A percentile compares a stretch with the other conserved stretches of the same genome.
phyloP scores from a whole-genome alignment of 2,888 invertebrate genomes.

The Ophion costatus region DNA sequence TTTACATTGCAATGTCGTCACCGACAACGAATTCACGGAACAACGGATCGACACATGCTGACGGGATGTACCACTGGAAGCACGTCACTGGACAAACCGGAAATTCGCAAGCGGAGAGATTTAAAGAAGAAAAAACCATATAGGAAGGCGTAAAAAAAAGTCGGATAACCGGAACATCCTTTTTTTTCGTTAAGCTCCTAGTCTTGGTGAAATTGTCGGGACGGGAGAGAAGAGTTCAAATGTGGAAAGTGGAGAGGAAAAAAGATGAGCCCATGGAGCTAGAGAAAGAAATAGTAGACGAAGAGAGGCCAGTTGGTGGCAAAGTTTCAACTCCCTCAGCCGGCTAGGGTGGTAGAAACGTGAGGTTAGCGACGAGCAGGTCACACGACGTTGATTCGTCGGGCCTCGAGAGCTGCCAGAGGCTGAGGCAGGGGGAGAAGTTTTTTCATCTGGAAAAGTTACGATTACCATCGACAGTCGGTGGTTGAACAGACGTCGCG shows the following conservation, averaged over 20 bases:
- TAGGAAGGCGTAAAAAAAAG: slow-evolving; percentile 43
- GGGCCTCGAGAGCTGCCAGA: not conserved
- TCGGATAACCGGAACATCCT: slow-evolving; percentile 13
- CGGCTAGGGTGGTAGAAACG: slow-evolving; percentile 51
- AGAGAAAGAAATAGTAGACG: slow-evolving; percentile 35
- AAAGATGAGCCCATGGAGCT: slow-evolving; percentile 11
- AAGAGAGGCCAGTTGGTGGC: slow-evolving; percentile 53
- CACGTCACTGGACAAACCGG: slow-evolving; percentile 13
- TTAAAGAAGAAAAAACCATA: slow-evolving; percentile 5
- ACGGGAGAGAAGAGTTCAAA: slow-evolving; percentile 22
- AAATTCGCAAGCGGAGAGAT: slow-evolving; percentile 26
- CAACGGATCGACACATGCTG: slow-evolving; percentile 45
- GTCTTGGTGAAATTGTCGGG: slow-evolving; percentile 22
- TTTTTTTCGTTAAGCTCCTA: slow-evolving; percentile 29
- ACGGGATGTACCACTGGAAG: not conserved
- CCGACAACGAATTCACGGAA: not conserved
- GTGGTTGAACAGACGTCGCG: slow-evolving; percentile 26
- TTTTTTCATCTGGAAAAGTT: slow-evolving; percentile 67
- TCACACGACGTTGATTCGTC: slow-evolving; percentile 23
- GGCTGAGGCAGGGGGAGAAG: slow-evolving; percentile 41
- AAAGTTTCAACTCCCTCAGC: slow-evolving; percentile 57
- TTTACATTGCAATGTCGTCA: slow-evolving; percentile 54
- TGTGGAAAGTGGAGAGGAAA: not conserved
- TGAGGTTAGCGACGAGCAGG: slow-evolving; percentile 43
- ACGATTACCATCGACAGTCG: slow-evolving; percentile 65